These are phyloP conservation scores for Otus sunia DNA, from an alignment of 2,113 vertebrate genomes.

Conservation along the genomic window DNA sequence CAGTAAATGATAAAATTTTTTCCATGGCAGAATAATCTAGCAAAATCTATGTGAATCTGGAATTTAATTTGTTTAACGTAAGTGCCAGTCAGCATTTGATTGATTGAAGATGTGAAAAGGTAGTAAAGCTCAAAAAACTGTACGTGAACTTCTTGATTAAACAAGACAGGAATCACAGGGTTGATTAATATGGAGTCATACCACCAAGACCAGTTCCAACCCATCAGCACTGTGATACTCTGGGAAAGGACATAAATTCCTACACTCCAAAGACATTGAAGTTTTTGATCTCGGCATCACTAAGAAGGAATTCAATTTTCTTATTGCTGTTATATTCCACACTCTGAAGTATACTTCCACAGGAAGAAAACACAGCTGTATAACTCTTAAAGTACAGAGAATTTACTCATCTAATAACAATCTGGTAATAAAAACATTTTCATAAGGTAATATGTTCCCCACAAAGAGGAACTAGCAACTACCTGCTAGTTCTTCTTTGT, in stretches of 20 bases:
- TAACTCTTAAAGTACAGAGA: background rate
- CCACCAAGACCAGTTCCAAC: background rate
- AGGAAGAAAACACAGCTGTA: background rate
- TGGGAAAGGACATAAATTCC: background rate
- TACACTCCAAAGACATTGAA: background rate
- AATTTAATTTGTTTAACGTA: slow-evolving; percentile 56
- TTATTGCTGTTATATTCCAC: background rate
- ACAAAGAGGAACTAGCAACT: background rate
- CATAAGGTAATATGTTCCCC: background rate
- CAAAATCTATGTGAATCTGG: background rate
- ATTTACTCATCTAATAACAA: background rate
- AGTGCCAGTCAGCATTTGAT: slow-evolving; percentile 25
- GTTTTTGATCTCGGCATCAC: background rate
- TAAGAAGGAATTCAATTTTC: background rate
- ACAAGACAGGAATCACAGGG: slow-evolving; percentile 37
- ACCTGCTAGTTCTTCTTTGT: background rate
- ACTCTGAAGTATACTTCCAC: background rate
- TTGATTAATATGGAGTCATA: slow-evolving; percentile 25
- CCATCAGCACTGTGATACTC: background rate
- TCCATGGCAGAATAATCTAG: background rate
- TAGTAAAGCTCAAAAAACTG: slow-evolving; percentile 22
- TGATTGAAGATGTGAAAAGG: slow-evolving; percentile 40
- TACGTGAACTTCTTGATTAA: slow-evolving; percentile 36
- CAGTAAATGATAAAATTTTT: background rate
- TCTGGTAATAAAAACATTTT: background rate